Conservation (phyloP, 2,797 vertebrate species). For the Gephyroberyx darwinii region DNA sequence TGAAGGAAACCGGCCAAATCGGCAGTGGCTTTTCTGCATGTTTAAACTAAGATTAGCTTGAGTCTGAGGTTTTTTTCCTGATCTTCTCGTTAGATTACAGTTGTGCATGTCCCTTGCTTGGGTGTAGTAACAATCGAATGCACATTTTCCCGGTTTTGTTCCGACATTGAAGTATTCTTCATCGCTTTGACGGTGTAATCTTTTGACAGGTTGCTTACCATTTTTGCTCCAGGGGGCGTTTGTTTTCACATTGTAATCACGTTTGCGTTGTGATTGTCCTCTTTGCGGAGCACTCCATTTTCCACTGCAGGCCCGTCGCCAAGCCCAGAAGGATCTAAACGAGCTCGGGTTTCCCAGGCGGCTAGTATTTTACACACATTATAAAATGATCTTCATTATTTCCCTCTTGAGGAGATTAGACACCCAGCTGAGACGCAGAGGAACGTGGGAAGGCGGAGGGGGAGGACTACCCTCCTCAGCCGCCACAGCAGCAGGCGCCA, state of each 20-base stretch:
- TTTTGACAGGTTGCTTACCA: background rate
- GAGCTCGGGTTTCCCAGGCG: conserved; percentile 39
- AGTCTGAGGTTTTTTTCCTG: background rate
- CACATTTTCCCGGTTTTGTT: background rate
- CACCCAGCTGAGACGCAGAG: conserved; percentile 34
- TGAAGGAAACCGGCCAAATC: background rate
- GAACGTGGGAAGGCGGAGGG: background rate
- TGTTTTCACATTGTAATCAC: conserved; percentile 21
- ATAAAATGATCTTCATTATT: conserved; percentile 68
- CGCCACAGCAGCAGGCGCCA: conserved; percentile 17
- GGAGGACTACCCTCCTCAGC: background rate
- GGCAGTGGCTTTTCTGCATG: no score
- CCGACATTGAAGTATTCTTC: background rate
- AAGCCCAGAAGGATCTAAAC: conserved; percentile 32
- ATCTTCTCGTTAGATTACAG: background rate
- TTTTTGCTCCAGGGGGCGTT: background rate
- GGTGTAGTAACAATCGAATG: background rate
- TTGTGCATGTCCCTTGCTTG: background rate
- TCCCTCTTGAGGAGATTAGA: conserved; percentile 52
- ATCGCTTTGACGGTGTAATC: background rate
- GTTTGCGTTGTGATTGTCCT: conserved; percentile 13
- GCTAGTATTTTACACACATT: conserved; percentile 59
- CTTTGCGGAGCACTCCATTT: conserved; percentile 11
- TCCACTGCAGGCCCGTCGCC: conserved; percentile 32
- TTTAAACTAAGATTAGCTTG: background rate